phyloP scores from a whole-genome alignment of 2,797 vertebrate species.

The Morelia viridis region DNA sequence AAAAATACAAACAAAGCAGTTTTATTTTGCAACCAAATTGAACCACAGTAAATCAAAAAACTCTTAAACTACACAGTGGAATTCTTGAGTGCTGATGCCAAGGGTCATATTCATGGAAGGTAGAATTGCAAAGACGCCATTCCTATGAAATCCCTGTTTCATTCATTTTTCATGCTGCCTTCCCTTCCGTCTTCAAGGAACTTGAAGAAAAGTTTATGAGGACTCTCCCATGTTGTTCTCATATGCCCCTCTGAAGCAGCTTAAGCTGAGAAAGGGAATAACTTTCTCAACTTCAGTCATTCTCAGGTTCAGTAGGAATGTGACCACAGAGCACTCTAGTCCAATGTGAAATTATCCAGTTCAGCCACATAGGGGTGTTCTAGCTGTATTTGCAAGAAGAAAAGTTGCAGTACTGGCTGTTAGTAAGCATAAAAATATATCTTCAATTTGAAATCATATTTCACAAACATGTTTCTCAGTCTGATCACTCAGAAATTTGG shows the following conservation, averaged over 20 bases:
- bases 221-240: background rate
- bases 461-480: background rate
- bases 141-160: background rate
- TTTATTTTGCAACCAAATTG: slow-evolving; percentile 39
- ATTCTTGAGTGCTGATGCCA: slow-evolving; percentile 33
- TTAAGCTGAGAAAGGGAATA: background rate
- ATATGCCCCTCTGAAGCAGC: background rate
- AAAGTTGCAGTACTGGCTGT: background rate
- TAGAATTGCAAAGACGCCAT: slow-evolving; percentile 11
- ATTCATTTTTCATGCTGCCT: background rate
- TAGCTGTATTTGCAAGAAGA: background rate
- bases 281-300: background rate
- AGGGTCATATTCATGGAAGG: slow-evolving; percentile 23
- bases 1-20: slow-evolving; percentile 32
- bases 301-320: background rate
- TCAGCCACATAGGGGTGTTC: background rate
- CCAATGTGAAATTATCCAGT: background rate
- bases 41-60: slow-evolving; percentile 43
- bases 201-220: background rate
- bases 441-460: background rate
- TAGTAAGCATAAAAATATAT: background rate
- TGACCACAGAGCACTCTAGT: background rate
- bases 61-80: slow-evolving; percentile 35
- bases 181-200: background rate
- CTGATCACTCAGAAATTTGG: background rate